Evolutionary conservation across 2,113 vertebrate genomes (phyloP).

Genomic region (Plotosus lineatus): DNA sequence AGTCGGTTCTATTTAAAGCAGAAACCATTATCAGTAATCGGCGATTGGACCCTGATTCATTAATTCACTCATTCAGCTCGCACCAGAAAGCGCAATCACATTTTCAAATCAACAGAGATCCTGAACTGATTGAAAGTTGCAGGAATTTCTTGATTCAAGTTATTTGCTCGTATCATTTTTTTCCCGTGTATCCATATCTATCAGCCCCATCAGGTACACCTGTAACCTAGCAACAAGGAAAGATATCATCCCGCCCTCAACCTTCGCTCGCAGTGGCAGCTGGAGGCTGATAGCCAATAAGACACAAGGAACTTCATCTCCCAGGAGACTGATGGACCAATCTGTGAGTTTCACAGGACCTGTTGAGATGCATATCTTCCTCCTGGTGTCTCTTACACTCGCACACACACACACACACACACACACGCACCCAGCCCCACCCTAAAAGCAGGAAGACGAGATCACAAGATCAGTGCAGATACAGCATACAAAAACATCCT

Average conservation of each 20-base stretch:
- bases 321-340: slow-evolving; percentile 48
- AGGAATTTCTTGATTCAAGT: slow-evolving; percentile 42
- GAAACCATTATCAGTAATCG: slow-evolving; percentile 46
- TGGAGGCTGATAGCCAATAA: slow-evolving; percentile 63
- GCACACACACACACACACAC: slow-evolving; percentile 13
- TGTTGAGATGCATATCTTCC: slow-evolving; percentile 63
- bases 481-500: slow-evolving; percentile 21
- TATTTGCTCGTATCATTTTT: slow-evolving; percentile 43
- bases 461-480: slow-evolving; percentile 40
- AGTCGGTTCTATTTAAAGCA: slow-evolving; percentile 57
- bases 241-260: slow-evolving; percentile 69
- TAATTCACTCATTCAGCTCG: background rate
- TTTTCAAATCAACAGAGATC: too few relatives aligned
- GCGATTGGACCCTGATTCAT: slow-evolving; percentile 7
- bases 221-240: slow-evolving; percentile 81
- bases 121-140: slow-evolving; percentile 19
- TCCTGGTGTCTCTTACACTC: slow-evolving; percentile 58
- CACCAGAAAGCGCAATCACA: background rate
- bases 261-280: slow-evolving; percentile 69
- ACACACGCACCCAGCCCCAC: slow-evolving; percentile 46
- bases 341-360: slow-evolving; percentile 48
- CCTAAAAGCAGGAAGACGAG: slow-evolving; percentile 40
- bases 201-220: slow-evolving; percentile 75
- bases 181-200: slow-evolving; percentile 41
- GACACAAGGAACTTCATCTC: slow-evolving; percentile 48